A percentile compares a stretch with the other conserved stretches of the same genome.
Conservation (phyloP, 2,888 invertebrate species). For the Crioceris asparagi region DNA sequence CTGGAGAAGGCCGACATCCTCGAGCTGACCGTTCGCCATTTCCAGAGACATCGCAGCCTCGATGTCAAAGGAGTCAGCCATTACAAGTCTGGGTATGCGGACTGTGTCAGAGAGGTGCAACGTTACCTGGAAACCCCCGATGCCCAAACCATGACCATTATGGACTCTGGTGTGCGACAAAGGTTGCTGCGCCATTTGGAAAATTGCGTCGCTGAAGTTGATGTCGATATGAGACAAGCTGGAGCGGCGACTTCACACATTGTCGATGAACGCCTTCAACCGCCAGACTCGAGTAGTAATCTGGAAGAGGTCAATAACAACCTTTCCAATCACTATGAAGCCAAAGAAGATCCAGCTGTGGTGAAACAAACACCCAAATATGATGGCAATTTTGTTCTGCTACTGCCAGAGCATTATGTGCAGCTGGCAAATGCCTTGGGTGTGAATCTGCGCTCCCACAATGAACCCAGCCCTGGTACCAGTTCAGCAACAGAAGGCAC, state of each 20-base stretch:
- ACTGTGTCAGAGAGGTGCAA: constrained; percentile 53
- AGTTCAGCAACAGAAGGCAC: constrained; percentile 20
- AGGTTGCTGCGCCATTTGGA: constrained; percentile 49
- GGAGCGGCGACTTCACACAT: constrained; percentile 12
- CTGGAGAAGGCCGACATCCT: constrained; percentile 78
- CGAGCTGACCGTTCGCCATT: constrained; percentile 72
- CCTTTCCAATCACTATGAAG: constrained; percentile 10
- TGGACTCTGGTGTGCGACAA: constrained; percentile 48
- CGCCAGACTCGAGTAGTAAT: constrained; percentile 36
- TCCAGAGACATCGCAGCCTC: constrained; percentile 61
- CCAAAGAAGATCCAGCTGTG: constrained; percentile 6
- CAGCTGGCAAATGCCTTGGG: constrained; percentile 45
- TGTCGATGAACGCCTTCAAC: constrained; percentile 22
- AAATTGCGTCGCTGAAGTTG: constrained; percentile 50
- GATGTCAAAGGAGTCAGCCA: constrained; percentile 52
- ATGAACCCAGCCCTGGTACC: constrained; percentile 20
- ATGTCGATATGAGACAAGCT: constrained; percentile 39
- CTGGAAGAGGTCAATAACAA: constrained; percentile 34
- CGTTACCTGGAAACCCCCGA: constrained; percentile 50
- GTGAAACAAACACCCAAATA: constrained; percentile 37
- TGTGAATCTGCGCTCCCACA: constrained; percentile 34
- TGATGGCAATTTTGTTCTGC: constrained; percentile 50
- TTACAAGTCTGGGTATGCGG: constrained; percentile 55
- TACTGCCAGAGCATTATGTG: constrained; percentile 51
- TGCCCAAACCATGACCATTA: constrained; percentile 46